A percentile compares a stretch with the other conserved stretches of the same genome.
phyloP scores from a whole-genome alignment of 2,113 vertebrate species.

The Arenaria interpres region DNA sequence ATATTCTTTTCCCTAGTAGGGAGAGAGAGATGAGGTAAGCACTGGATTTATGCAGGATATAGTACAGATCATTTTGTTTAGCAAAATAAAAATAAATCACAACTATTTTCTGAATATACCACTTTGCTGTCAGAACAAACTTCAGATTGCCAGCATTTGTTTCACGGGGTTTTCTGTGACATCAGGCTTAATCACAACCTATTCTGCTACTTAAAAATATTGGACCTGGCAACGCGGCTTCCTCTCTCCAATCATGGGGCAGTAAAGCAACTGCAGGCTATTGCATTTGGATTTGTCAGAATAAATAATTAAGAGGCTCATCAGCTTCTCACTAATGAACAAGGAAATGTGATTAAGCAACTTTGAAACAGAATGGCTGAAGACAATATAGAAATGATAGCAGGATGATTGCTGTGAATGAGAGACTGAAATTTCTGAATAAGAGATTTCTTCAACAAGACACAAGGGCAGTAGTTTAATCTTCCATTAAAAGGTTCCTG shows the following conservation, averaged over 20 bases:
- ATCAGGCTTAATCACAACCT: constrained; percentile 24
- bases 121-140: not conserved
- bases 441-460: constrained; percentile 34
- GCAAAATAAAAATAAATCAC: constrained; percentile 2
- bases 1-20: not conserved
- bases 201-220: constrained; percentile 20
- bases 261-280: constrained; percentile 10
- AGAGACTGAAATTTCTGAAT: constrained; percentile 39
- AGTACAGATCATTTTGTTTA: not conserved
- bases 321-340: constrained; percentile 40
- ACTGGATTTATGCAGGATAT: not conserved
- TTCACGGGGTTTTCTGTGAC: constrained; percentile 10
- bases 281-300: constrained; percentile 38
- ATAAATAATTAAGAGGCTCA: constrained; percentile 48
- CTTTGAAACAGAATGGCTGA: constrained; percentile 13
- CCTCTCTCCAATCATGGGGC: not conserved
- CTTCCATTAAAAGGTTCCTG: constrained; percentile 47
- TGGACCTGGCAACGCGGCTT: not conserved
- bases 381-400: constrained; percentile 53
- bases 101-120: not conserved
- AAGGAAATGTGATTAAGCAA: constrained; percentile 63
- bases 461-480: constrained; percentile 34
- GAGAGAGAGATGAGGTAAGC: not conserved
- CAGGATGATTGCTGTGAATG: constrained; percentile 38
- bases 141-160: not conserved